A percentile compares a stretch with the other conserved stretches of the same genome.
Conservation (phyloP, 2,113 vertebrate genomes). For the Austrofundulus limnaeus region DNA sequence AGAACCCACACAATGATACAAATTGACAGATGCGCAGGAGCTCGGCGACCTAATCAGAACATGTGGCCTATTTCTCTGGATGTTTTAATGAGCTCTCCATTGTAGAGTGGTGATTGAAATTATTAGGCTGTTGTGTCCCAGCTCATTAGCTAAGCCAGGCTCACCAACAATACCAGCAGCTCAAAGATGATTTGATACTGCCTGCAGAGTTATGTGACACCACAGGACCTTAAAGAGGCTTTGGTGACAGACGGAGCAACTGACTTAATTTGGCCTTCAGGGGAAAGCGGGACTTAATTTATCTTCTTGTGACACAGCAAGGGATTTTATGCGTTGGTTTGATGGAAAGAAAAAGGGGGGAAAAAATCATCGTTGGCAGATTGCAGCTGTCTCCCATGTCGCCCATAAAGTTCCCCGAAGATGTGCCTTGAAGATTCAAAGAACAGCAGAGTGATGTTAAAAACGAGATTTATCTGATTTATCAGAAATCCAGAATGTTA, state of each 20-base stretch:
- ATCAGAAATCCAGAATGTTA: conserved; percentile 1
- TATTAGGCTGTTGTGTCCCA: conserved; percentile 59
- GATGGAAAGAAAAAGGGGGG: conserved; percentile 24
- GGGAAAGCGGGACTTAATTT: conserved; percentile 13
- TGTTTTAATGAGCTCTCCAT: conserved; percentile 65
- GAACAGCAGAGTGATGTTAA: conserved; percentile 8
- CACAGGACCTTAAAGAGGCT: conserved; percentile 46
- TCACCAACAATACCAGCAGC: conserved; percentile 61
- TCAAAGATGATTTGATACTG: conserved; percentile 61
- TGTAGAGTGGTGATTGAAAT: conserved; percentile 57
- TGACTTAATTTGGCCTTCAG: conserved; percentile 49
- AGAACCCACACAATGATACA: not conserved
- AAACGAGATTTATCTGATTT: conserved; percentile 18
- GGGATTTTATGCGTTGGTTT: conserved; percentile 25
- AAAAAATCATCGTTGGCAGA: conserved; percentile 23
- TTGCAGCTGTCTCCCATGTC: conserved; percentile 3
- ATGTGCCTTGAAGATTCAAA: conserved; percentile 16
- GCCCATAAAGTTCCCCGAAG: conserved; percentile 7
- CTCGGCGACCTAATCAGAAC: conserved; percentile 47
- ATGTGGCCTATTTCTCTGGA: conserved; percentile 47
- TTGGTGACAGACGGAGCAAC: conserved; percentile 30
- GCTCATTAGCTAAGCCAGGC: conserved; percentile 67
- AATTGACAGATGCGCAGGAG: conserved; percentile 11
- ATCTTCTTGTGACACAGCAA: conserved; percentile 7
- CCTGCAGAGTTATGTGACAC: conserved; percentile 54